These are phyloP conservation scores for Phoeniculus purpureus DNA, from an alignment of 2,797 vertebrate genomes.

Conservation along the genomic window DNA sequence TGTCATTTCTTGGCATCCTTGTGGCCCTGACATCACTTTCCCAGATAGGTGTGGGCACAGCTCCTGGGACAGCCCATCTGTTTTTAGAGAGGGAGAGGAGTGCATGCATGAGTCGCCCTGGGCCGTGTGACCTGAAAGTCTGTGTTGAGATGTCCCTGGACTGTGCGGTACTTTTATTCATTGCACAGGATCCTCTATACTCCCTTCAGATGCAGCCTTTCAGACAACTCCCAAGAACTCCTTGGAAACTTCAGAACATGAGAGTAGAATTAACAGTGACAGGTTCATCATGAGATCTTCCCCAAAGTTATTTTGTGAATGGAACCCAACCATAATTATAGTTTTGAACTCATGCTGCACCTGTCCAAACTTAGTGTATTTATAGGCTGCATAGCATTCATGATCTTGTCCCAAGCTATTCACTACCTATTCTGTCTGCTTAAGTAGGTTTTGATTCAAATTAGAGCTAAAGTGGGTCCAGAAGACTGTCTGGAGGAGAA, in stretches of 20 bases:
- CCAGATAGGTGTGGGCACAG: neutral
- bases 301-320: neutral
- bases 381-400: neutral
- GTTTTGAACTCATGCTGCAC: neutral
- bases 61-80: neutral
- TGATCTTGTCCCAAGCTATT: neutral
- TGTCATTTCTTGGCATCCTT: neutral
- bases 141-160: neutral
- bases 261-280: neutral
- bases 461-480: neutral
- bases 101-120: fast-evolving
- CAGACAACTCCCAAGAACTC: neutral
- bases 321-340: neutral
- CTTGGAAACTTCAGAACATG: neutral
- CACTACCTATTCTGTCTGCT: neutral
- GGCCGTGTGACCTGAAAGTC: neutral
- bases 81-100: neutral
- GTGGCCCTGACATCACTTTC: neutral
- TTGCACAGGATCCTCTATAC: neutral
- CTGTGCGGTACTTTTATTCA: fast-evolving
- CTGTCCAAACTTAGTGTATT: neutral
- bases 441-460: neutral
- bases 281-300: neutral
- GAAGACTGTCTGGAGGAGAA: neutral
- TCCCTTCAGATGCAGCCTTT: neutral